phyloP scores from a whole-genome alignment of 35 echinoderm and acorn worm species.

The Apostichopus parvimensis region DNA sequence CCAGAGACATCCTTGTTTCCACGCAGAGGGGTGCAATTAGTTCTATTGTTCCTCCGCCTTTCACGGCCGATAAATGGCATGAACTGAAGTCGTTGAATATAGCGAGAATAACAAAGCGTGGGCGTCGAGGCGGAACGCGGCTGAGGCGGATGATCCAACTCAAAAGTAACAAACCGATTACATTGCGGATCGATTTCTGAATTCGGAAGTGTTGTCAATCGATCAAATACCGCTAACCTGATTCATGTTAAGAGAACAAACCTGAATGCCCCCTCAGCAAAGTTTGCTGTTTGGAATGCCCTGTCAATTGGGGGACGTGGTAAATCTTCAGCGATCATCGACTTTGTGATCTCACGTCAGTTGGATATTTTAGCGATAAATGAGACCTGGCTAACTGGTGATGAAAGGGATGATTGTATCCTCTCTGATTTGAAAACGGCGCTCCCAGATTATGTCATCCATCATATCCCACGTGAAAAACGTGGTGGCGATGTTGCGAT shows the following conservation, averaged over 20 bases:
- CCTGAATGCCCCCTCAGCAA: neutral
- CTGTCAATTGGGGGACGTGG: neutral
- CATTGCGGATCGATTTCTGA: too few species aligned
- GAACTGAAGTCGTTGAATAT: neutral
- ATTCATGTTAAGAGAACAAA: neutral
- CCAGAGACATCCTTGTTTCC: neutral
- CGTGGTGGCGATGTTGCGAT: neutral
- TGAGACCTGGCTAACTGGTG: too few species aligned
- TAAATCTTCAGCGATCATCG: neutral
- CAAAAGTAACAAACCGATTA: too few species aligned
- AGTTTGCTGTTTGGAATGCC: slow-evolving; percentile 21
- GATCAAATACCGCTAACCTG: neutral
- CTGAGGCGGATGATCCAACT: too few species aligned
- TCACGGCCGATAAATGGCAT: neutral
- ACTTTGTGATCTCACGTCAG: neutral
- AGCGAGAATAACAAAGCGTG: too few species aligned
- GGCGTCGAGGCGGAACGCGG: too few species aligned
- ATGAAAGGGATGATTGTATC: too few species aligned
- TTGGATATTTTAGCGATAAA: too few species aligned
- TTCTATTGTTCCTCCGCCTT: neutral
- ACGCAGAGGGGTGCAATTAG: neutral
- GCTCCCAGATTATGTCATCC: too few species aligned
- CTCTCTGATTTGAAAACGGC: too few species aligned
- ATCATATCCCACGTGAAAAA: neutral
- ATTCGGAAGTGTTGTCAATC: neutral